These are phyloP conservation scores for Lepidotrigona ventralis DNA, from an alignment of 1,140 invertebrate species.

Conservation along the genomic window DNA sequence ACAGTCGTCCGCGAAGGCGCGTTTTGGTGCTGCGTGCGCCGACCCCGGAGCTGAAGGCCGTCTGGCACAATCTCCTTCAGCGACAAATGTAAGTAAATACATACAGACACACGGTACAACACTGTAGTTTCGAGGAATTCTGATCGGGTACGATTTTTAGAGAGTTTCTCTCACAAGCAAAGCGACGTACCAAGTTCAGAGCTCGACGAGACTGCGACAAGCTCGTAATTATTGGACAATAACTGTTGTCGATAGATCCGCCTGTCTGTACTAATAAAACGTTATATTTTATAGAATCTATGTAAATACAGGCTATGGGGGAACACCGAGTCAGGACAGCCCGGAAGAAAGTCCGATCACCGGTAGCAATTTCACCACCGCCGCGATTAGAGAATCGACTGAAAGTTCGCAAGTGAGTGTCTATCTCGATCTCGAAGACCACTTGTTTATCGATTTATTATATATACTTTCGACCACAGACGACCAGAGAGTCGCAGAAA, in stretches of 20 bases:
- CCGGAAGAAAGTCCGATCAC: slow-evolving; percentile 81
- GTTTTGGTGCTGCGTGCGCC: slow-evolving; percentile 88
- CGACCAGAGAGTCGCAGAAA: slow-evolving; percentile 45
- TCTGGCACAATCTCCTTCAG: slow-evolving; percentile 93
- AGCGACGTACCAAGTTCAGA: slow-evolving; percentile 8
- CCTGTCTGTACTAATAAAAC: slow-evolving; percentile 50
- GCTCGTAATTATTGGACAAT: not conserved
- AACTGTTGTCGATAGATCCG: not conserved
- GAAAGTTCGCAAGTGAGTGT: slow-evolving; percentile 72
- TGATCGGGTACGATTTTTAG: not conserved
- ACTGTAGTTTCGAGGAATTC: slow-evolving; percentile 12
- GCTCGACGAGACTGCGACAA: not conserved
- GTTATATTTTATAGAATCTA: slow-evolving; percentile 83
- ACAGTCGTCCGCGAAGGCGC: slow-evolving; percentile 81
- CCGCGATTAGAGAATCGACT: slow-evolving; percentile 65
- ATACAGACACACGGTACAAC: too few relatives aligned
- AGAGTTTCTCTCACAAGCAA: not conserved
- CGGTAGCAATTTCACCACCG: slow-evolving; percentile 67
- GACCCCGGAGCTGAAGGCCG: slow-evolving; percentile 90
- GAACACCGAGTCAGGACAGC: slow-evolving; percentile 82
- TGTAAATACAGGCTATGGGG: slow-evolving; percentile 83
- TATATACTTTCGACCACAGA: slow-evolving; percentile 10
- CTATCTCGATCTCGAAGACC: too few relatives aligned
- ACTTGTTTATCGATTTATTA: too few relatives aligned
- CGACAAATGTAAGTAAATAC: slow-evolving; percentile 86